Conservation (phyloP, 2,888 invertebrate genomes). For the Mythimna impura region DNA sequence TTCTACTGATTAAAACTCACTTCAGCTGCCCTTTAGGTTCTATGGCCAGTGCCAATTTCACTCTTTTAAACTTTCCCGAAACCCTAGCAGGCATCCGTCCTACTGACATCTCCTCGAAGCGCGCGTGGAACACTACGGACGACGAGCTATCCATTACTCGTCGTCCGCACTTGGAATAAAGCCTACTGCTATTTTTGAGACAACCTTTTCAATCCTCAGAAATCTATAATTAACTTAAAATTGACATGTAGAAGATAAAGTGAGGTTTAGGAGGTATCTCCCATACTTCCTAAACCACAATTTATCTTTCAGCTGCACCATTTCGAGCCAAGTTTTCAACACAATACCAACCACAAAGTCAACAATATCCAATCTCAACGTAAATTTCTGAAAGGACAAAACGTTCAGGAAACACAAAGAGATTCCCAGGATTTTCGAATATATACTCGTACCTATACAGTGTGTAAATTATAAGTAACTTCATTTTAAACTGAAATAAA, state of each 20-base stretch:
- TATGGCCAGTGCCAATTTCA: no score
- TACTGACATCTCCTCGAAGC: neutral
- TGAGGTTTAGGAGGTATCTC: no score
- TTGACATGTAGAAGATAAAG: neutral
- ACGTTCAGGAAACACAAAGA: conserved; percentile 21
- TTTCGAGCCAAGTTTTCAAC: neutral
- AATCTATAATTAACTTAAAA: neutral
- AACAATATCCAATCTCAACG: conserved; percentile 13
- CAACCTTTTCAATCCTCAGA: neutral
- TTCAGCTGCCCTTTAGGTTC: no score
- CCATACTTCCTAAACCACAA: neutral
- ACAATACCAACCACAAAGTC: conserved; percentile 1
- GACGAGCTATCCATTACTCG: no score
- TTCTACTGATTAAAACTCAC: no score
- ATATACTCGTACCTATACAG: no score
- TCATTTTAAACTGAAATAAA: conserved; percentile 30
- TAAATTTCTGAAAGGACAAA: conserved; percentile 6
- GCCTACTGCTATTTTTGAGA: neutral
- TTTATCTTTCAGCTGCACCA: neutral
- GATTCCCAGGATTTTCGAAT: conserved; percentile 8
- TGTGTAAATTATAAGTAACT: neutral
- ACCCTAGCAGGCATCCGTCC: no score
- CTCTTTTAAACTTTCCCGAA: no score
- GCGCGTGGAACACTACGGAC: no score
- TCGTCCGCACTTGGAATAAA: neutral